phyloP scores from a whole-genome alignment of 2,113 vertebrate genomes.

The Pontoporia blainvillei region DNA sequence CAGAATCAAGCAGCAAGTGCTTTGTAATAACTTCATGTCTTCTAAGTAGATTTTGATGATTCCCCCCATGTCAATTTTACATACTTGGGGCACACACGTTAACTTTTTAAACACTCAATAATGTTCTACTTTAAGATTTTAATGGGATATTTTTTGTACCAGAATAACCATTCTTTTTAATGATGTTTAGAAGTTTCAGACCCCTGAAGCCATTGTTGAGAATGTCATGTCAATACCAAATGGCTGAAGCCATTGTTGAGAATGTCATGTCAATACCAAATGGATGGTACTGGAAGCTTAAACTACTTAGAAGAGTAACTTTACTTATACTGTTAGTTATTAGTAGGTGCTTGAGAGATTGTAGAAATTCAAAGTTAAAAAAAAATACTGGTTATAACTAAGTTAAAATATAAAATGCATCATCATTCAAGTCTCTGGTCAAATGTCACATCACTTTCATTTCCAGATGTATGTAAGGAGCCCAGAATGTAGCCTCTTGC shows the following conservation, averaged over 20 bases:
- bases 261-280: conserved; percentile 30
- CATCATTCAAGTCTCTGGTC: background rate
- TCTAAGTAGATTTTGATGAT: conserved; percentile 35
- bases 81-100: conserved; percentile 33
- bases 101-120: conserved; percentile 43
- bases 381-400: background rate
- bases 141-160: background rate
- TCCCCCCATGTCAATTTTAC: conserved; percentile 17
- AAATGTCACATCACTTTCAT: background rate
- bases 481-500: background rate
- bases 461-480: background rate
- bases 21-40: conserved; percentile 46
- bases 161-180: conserved; percentile 25
- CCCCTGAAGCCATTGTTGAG: background rate
- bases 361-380: background rate
- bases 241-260: background rate
- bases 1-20: background rate
- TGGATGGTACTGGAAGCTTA: background rate
- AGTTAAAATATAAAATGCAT: background rate
- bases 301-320: background rate
- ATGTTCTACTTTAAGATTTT: conserved; percentile 30
- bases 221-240: conserved; percentile 30
- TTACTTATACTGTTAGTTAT: background rate
- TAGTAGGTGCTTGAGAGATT: background rate
- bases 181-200: conserved; percentile 5